Evolutionary conservation across 1,140 invertebrate species (phyloP).

Genomic region (Drosophila ficusphila): DNA sequence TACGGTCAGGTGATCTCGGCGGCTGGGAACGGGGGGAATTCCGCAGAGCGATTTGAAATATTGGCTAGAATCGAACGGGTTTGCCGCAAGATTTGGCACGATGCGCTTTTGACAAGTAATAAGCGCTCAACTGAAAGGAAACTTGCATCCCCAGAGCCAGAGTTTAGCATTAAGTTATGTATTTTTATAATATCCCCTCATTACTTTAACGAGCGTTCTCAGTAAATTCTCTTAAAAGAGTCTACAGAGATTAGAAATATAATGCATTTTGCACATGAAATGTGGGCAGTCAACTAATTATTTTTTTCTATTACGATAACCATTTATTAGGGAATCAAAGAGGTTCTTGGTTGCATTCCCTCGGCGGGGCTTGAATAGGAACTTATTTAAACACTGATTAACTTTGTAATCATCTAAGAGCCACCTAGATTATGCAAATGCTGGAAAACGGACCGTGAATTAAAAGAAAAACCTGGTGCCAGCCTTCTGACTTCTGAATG

Average conservation of each 20-base stretch:
- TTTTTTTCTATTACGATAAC: neutral
- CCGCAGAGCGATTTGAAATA: constrained; percentile 17
- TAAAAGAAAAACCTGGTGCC: constrained; percentile 1
- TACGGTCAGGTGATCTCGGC: neutral
- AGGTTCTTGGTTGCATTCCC: too few relatives aligned
- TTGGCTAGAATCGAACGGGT: constrained; percentile 6
- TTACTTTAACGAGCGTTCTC: too few relatives aligned
- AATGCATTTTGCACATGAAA: neutral
- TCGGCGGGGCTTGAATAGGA: too few relatives aligned
- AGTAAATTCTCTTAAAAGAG: too few relatives aligned
- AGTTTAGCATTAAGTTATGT: too few relatives aligned
- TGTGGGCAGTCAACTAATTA: too few relatives aligned
- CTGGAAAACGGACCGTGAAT: neutral
- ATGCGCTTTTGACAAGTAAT: neutral
- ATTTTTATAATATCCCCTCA: too few relatives aligned
- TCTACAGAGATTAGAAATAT: neutral
- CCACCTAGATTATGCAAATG: constrained; percentile 1
- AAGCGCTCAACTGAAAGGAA: too few relatives aligned
- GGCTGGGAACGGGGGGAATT: constrained; percentile 1
- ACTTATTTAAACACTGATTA: neutral
- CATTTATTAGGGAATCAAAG: neutral
- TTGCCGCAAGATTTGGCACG: neutral
- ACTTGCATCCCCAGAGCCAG: too few relatives aligned
- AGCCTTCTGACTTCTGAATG: neutral
- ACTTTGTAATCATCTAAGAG: neutral